A percentile compares a stretch with the other conserved stretches of the same genome.
phyloP scores from a whole-genome alignment of 2,888 invertebrate genomes.

The Rhaphigaster nebulosa region DNA sequence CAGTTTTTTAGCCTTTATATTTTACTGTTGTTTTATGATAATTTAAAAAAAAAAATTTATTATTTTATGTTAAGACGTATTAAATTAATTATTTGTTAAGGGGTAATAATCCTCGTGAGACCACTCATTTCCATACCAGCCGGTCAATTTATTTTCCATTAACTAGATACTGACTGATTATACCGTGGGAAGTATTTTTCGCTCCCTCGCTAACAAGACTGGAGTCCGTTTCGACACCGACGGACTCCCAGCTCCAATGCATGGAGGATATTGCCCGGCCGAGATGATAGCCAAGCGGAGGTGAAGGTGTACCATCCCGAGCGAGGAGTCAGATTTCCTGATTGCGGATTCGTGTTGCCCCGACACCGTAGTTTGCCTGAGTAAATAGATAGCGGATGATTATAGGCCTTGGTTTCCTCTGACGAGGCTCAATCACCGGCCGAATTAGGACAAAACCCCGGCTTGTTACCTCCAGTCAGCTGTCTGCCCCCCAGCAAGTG shows the following conservation, averaged over 20 bases:
- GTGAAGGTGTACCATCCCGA: conserved; percentile 25
- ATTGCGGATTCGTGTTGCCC: conserved; percentile 55
- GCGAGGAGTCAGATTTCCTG: conserved; percentile 49
- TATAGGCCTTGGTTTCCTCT: conserved; percentile 43
- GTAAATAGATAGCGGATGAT: conserved; percentile 57
- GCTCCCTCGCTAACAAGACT: conserved; percentile 3
- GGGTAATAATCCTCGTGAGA: conserved; percentile 15
- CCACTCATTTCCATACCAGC: conserved; percentile 16
- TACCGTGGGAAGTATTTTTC: conserved; percentile 36
- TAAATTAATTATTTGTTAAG: neutral
- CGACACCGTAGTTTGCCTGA: conserved; percentile 51
- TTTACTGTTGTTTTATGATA: neutral
- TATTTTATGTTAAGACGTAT: neutral
- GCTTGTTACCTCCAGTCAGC: conserved; percentile 30
- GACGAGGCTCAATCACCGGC: conserved; percentile 52
- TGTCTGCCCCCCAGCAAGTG: neutral
- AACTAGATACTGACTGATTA: conserved; percentile 41
- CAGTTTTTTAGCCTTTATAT: neutral
- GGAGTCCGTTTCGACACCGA: neutral
- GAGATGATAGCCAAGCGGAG: neutral
- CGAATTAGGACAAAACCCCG: conserved; percentile 43
- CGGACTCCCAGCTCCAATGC: neutral
- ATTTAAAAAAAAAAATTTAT: neutral
- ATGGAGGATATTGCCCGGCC: neutral
- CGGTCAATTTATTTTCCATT: conserved; percentile 26